phyloP scores from a whole-genome alignment of 2,113 vertebrate species.

The Piprites chloris region DNA sequence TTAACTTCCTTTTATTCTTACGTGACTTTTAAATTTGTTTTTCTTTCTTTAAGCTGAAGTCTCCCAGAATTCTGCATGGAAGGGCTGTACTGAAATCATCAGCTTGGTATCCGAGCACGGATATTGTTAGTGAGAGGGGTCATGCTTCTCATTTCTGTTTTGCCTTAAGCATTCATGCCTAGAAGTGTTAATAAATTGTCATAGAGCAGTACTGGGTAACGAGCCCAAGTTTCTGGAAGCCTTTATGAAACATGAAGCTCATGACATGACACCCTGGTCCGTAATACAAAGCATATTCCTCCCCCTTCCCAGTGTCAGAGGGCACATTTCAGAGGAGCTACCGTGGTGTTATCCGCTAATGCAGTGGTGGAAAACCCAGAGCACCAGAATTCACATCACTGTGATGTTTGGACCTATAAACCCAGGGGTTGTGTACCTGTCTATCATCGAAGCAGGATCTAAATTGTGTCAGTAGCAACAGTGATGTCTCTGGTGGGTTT shows the following conservation, averaged over 20 bases:
- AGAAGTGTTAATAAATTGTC: background rate
- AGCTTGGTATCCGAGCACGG: background rate
- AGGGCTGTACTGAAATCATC: background rate
- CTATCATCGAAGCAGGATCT: background rate
- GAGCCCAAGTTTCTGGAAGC: background rate
- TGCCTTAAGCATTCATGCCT: background rate
- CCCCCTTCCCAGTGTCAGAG: background rate
- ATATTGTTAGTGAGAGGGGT: background rate
- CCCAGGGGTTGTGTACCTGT: background rate
- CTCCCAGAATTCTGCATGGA: background rate
- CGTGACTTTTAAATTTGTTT: constrained; percentile 5
- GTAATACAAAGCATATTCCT: background rate
- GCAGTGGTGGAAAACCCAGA: background rate
- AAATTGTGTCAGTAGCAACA: background rate
- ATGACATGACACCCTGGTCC: background rate
- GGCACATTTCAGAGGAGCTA: background rate
- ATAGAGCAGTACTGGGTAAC: background rate
- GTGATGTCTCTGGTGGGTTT: background rate
- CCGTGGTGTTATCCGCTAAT: background rate
- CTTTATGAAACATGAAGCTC: background rate
- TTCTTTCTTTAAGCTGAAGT: constrained; percentile 13
- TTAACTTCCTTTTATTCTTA: background rate
- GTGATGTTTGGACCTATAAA: background rate
- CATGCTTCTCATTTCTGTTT: background rate
- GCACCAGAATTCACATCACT: background rate